Evolutionary conservation across 2,888 invertebrate species (phyloP), one percentile per base, ranked within the genome.

Genomic region (Epinotia nisella): DNA sequence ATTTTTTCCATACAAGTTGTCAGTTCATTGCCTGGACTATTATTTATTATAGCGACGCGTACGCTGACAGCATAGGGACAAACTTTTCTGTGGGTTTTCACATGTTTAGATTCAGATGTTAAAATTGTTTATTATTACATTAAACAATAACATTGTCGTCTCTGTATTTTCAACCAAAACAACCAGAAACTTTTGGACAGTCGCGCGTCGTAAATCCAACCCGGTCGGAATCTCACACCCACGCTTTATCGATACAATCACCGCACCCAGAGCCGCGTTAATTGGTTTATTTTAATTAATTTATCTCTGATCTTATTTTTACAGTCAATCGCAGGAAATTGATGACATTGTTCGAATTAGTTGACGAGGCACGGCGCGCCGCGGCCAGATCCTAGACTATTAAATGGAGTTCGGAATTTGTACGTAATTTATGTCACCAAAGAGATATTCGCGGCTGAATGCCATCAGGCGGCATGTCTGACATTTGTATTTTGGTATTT

Each of bases 241-340:
- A 71, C 71, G 60, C 58, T 1, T 15, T 61, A 71, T 45, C 70
- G 66, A 67, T 67, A 64, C 61, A 29, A 67, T 72, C 72, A 55
- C 39, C 13, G 24, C 29, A 15, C 29, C 29, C 60, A 10, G 62
- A 62, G 49, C 61, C 56, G 62, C 64, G 56, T 73, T 68, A 68
- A 73, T 73, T 69, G 68, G 62, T 51, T 64, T 69, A 69, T 69
- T 73, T 73, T 73, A 73, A 73, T 73, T 73, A 69, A 73, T 73
- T 73, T 73, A 73, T 73, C 73, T 73, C 45, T 29, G 51, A 69
- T 73, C 73, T 72, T 71, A 67, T 68, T 68, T 61, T 67, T 45
- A 68, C 45, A 55, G 51, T 62, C 65, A 29, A 59, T 61, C 21
- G 58, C 21, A 39, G 61, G 61, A 61, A 60, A 55, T 67, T 68